Evolutionary conservation across 1,140 invertebrate genomes (phyloP).

Genomic region (Paraescarpia echinospica): DNA sequence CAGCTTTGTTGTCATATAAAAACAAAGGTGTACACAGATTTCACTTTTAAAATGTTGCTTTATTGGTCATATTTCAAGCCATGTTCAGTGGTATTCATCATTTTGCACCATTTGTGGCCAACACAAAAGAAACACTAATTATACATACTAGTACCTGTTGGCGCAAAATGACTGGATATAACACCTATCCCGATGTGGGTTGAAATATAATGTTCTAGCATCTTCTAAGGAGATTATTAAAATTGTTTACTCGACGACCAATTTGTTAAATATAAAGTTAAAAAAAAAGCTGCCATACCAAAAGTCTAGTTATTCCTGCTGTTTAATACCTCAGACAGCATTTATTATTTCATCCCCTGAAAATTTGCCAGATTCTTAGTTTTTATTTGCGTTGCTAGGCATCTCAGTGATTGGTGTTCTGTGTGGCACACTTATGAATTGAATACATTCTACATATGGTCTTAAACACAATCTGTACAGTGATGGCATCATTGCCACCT

Average conservation of each 20-base stretch:
- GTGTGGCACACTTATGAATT: too few relatives aligned
- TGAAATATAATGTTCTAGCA: background rate
- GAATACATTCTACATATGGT: too few relatives aligned
- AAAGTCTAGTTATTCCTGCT: background rate
- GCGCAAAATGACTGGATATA: background rate
- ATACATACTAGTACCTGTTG: background rate
- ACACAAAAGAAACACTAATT: background rate
- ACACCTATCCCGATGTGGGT: background rate
- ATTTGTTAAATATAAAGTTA: too few relatives aligned
- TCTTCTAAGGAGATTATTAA: too few relatives aligned
- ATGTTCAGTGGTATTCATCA: background rate
- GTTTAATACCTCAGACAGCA: background rate
- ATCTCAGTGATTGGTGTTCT: too few relatives aligned
- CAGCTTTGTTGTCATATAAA: background rate
- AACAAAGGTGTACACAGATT: background rate
- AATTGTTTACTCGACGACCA: too few relatives aligned
- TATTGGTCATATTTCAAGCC: background rate
- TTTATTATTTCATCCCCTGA: too few relatives aligned
- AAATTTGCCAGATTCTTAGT: too few relatives aligned
- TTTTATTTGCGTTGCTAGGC: too few relatives aligned
- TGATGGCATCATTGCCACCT: too few relatives aligned
- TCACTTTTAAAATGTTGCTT: background rate
- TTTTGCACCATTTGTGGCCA: background rate
- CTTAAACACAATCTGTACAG: too few relatives aligned
- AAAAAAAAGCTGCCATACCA: too few relatives aligned